These are phyloP conservation scores for Cerceris rybyensis DNA, from an alignment of 2,888 invertebrate species.

Conservation along the genomic window DNA sequence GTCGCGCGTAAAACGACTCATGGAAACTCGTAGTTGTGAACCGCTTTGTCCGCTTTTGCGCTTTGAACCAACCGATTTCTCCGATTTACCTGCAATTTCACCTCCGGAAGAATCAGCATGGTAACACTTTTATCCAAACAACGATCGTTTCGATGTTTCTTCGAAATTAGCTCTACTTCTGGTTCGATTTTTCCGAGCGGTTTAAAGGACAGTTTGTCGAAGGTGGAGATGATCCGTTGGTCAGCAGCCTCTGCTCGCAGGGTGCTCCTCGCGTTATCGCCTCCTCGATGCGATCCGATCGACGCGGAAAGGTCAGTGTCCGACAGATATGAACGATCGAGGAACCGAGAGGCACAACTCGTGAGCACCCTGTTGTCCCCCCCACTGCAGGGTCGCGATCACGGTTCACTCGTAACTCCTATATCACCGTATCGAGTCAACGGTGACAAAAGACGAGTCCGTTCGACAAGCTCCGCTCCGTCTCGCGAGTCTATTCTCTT, in stretches of 20 bases:
- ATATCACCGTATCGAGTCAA: not conserved
- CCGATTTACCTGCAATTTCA: slow-evolving; percentile 78
- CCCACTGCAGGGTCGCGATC: not conserved
- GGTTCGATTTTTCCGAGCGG: not conserved
- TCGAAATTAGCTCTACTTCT: too few species aligned
- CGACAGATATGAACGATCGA: not conserved
- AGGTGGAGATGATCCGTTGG: too few species aligned
- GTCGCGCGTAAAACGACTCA: slow-evolving; percentile 5
- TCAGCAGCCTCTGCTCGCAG: too few species aligned
- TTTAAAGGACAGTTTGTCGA: too few species aligned
- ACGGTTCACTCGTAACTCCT: not conserved
- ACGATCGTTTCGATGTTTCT: not conserved
- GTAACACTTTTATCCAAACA: slow-evolving; percentile 21
- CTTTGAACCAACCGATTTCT: not conserved
- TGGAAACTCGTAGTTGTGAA: not conserved
- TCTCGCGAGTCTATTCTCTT: slow-evolving; percentile 54
- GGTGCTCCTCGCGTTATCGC: too few species aligned
- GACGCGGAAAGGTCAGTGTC: not conserved
- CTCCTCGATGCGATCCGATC: slow-evolving; percentile 3
- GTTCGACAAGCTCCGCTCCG: slow-evolving; percentile 19
- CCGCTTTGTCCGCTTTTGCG: too few species aligned
- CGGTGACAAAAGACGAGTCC: slow-evolving; percentile 5
- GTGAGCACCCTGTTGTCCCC: not conserved
- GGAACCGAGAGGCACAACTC: slow-evolving; percentile 18
- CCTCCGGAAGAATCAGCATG: slow-evolving; percentile 80